Evolutionary conservation across 1,140 invertebrate genomes (phyloP), one percentile per base, ranked within the genome.

Genomic region (Papilio glaucus): DNA sequence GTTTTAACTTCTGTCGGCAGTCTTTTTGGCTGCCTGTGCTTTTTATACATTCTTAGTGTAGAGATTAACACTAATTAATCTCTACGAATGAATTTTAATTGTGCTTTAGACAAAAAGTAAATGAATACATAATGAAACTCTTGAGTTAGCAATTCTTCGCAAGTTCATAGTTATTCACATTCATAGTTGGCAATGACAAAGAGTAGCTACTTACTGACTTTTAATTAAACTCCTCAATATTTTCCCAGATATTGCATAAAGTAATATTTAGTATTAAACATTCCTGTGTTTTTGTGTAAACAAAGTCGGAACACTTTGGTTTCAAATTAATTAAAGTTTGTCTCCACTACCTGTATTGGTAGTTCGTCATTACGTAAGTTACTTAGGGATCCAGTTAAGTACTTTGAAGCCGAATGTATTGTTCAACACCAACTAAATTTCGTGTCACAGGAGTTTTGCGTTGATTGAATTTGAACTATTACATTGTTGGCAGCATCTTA

Each of bases 291-390:
- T 73, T 68, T 73, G 29, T 65, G 61, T 12, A 62, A 3, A 33
- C 6, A 6, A 33, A 33, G 29, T 41, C 69, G 57, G 71, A 75
- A 61, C 38, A 73, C 53, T 70, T 72, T 73, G 68, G 73, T 75
- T 79, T 81, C 65, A 81, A 82, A 85, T 86, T 86, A 86, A 86
- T 85, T 85, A 82, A 84, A 84, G 67, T 86, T 79, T 15, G 72
- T 74, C 68, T 73, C 61, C 61, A 60, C 70, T 53, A 73, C 62
- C 68, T 84, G 78, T 77, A 78, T 80, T 74, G 26, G 41, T 67
- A 83, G 77, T 82, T 82, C 76, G 77, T 77, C 73, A 80, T 85
- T 83, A 80, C 74, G 76, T 72, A 80, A 86, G 57, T 82, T 82
- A 70, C 76, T 86, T 78, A 78, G 67, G 70, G 81, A 79, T 78